A percentile compares a stretch with the other conserved stretches of the same genome.
Conservation (phyloP, 1,140 invertebrate species). For the Sinonovacula constricta region DNA sequence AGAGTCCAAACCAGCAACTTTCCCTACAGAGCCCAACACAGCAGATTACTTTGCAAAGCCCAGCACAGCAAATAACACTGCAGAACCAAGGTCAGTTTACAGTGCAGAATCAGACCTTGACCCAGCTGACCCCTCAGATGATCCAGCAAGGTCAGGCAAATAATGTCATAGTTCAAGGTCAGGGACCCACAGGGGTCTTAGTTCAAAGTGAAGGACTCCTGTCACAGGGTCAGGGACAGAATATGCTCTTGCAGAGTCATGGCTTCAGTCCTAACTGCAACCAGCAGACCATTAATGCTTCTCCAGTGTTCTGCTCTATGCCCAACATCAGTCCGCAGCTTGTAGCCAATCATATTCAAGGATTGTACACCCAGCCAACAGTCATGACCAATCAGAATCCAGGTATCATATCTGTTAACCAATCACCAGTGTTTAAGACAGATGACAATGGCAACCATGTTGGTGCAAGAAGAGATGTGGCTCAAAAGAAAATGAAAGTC, state of each 20-base stretch:
- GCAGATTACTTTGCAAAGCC: conserved; percentile 45
- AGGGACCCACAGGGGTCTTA: conserved; percentile 23
- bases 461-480: conserved; percentile 1
- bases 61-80: conserved; percentile 34
- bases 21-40: conserved; percentile 38
- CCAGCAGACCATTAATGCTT: conserved; percentile 2
- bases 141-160: conserved; percentile 31
- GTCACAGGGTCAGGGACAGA: conserved; percentile 18
- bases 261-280: conserved; percentile 33
- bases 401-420: conserved; percentile 40
- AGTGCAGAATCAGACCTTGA: conserved; percentile 11
- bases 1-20: conserved; percentile 42
- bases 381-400: conserved; percentile 44
- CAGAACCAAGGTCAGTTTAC: conserved; percentile 42
- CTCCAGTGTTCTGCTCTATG: background rate
- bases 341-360: conserved; percentile 39
- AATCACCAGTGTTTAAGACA: conserved; percentile 17
- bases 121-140: conserved; percentile 41
- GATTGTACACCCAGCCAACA: conserved; percentile 27
- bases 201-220: conserved; percentile 38
- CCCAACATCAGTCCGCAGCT: conserved; percentile 34
- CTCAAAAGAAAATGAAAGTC: conserved; percentile 21
- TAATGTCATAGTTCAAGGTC: conserved; percentile 36
- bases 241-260: conserved; percentile 35
- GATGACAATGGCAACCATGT: background rate